Base-by-base conservation (phyloP, 1,140 invertebrate species). In the Zaprionus africanus region DNA sequence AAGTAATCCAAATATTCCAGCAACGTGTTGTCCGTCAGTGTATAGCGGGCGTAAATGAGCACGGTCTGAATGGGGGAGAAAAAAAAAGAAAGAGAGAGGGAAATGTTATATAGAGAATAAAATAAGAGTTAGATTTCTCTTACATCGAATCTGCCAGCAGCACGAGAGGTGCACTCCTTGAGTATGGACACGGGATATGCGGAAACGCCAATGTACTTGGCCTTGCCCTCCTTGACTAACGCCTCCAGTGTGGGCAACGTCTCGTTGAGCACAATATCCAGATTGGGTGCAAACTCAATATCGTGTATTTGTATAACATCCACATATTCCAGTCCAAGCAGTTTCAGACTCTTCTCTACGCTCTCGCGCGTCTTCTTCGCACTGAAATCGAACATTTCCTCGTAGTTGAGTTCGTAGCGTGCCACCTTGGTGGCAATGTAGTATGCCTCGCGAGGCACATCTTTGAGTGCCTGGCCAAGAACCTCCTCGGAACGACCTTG, bases 261-360 rank as follows among this genome's bases (percentile, higher is more conserved):
- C 94, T 99, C 97, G 34, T 97, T 96, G 4, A 98, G 78, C 7
- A 99, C 94, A 34, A 97, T 93, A 34, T 98, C 95, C 4, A 96
- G 88, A 68, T 94, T 95, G n/a, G 95, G 94, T 2, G 96, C 96
- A 93, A 98, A 99, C 91, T 99, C 98, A 56, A 97, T 94, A 88
- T 99, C 98, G 86, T 99, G 98, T 34, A 98, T 94, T 97, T 99
- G 92, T 88, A 99, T 96, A 56, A 99, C 93, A 93, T 99, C 98
- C 0, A 99, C 94, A 92, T 98, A 98, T 68, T 97, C 95, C 28
- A 99, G 79, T 11, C 95, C 95, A 12, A 99, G 93, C 15, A 94
- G 93, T 68, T 95, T 82, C 7, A 99, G 94, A 87, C 97, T 98
- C 36, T 95, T 94, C 56, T 98, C 95, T n/a, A 99, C 94, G 86